Evolutionary conservation across 2,113 vertebrate species (phyloP).

Genomic region (Acrocephalus kingi): DNA sequence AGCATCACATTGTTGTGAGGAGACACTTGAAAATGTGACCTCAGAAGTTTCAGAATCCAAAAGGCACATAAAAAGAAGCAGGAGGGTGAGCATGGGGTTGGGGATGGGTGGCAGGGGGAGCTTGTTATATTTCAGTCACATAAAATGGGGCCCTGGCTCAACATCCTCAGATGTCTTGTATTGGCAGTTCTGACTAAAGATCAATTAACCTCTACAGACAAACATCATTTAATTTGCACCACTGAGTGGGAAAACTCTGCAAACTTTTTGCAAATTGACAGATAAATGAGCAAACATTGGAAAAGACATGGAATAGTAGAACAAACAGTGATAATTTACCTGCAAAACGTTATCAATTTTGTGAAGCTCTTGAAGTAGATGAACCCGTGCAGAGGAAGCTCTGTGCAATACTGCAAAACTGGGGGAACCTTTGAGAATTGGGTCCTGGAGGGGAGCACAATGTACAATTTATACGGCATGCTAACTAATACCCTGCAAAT

Average conservation of each 20-base stretch:
- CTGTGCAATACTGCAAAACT: background rate
- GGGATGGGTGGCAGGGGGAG: rapidly evolving
- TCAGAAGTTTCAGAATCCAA: conserved; percentile 9
- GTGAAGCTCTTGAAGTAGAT: background rate
- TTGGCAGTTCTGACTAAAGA: background rate
- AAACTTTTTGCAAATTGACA: background rate
- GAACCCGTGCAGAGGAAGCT: background rate
- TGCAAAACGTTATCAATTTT: background rate
- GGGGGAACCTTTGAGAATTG: background rate
- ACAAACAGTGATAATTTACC: background rate
- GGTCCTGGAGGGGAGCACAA: background rate
- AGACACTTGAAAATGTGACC: background rate
- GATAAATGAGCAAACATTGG: background rate
- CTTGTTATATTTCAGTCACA: background rate
- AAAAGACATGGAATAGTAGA: background rate
- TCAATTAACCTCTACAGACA: background rate
- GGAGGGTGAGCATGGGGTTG: background rate
- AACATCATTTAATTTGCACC: background rate
- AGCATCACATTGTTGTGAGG: background rate
- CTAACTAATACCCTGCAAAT: background rate
- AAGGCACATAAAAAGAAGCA: background rate
- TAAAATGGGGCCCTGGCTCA: background rate
- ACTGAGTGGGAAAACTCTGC: background rate
- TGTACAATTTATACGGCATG: background rate
- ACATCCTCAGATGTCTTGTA: background rate